These are phyloP conservation scores for Neogobius melanostomus DNA, from an alignment of 2,113 vertebrate species.

Conservation along the genomic window DNA sequence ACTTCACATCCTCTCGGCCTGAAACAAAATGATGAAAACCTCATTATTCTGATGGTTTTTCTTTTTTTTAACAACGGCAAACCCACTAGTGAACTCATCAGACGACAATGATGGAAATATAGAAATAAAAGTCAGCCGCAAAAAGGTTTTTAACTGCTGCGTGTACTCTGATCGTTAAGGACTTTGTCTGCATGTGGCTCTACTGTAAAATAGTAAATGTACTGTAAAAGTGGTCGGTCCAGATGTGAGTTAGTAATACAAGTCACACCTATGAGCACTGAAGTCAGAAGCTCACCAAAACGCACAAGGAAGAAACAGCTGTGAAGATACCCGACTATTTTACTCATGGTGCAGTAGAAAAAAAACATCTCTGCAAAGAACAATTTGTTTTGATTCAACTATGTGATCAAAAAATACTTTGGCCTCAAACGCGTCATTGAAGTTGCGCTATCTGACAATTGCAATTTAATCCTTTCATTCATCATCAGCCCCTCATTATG, in stretches of 20 bases:
- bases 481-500: not conserved
- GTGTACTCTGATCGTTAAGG: slow-evolving; percentile 25
- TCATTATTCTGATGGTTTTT: slow-evolving; percentile 33
- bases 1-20: slow-evolving; percentile 20
- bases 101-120: not conserved
- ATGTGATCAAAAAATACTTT: not conserved
- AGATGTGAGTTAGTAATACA: slow-evolving; percentile 68
- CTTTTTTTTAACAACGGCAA: slow-evolving; percentile 16
- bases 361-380: not conserved
- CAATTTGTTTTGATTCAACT: not conserved
- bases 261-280: slow-evolving; percentile 55
- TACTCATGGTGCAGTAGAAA: not conserved
- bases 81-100: slow-evolving; percentile 6
- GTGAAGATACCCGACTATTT: slow-evolving; percentile 29
- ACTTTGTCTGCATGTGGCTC: slow-evolving; percentile 56
- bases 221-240: slow-evolving; percentile 57
- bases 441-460: not conserved
- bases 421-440: not conserved
- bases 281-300: slow-evolving; percentile 61
- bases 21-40: slow-evolving; percentile 26
- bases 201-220: slow-evolving; percentile 60
- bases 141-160: slow-evolving; percentile 9
- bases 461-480: not conserved
- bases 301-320: slow-evolving; percentile 51
- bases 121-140: slow-evolving; percentile 19